phyloP scores from a whole-genome alignment of 2,888 invertebrate species.

The Leucoma salicis region DNA sequence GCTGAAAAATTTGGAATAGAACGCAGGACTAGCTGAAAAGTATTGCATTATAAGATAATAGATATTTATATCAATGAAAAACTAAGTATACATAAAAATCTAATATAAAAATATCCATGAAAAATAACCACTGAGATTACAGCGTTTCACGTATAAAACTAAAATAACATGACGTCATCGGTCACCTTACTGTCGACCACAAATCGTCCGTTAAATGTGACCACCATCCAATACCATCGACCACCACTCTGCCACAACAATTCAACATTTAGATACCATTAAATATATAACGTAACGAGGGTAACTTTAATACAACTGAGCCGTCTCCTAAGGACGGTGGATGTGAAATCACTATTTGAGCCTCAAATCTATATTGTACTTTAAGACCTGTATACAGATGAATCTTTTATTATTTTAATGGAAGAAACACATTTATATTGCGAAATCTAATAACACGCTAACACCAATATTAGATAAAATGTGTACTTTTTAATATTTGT shows the following conservation, averaged over 20 bases:
- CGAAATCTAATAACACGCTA: conserved; percentile 59
- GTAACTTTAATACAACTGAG: conserved; percentile 63
- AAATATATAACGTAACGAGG: conserved; percentile 67
- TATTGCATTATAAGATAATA: conserved; percentile 66
- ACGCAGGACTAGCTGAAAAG: conserved; percentile 65
- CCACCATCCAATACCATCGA: conserved; percentile 29
- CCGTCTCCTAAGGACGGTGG: conserved; percentile 42
- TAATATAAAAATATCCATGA: conserved; percentile 58
- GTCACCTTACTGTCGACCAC: conserved; percentile 33
- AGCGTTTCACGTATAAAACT: conserved; percentile 57
- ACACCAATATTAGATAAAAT: conserved; percentile 60
- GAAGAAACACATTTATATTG: conserved; percentile 42
- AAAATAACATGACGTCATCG: conserved; percentile 71
- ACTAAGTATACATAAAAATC: conserved; percentile 63
- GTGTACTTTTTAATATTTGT: conserved; percentile 40
- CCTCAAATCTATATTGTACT: conserved; percentile 72
- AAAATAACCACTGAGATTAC: conserved; percentile 68
- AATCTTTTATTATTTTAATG: conserved; percentile 26
- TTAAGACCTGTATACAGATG: conserved; percentile 53
- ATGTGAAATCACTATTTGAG: conserved; percentile 55
- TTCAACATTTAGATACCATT: conserved; percentile 50
- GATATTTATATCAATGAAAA: conserved; percentile 53
- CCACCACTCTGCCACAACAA: conserved; percentile 42
- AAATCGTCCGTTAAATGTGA: conserved; percentile 21
- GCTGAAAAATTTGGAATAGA: conserved; percentile 67